phyloP scores from a whole-genome alignment of 2,113 vertebrate species.

The Cygnus buccinator region DNA sequence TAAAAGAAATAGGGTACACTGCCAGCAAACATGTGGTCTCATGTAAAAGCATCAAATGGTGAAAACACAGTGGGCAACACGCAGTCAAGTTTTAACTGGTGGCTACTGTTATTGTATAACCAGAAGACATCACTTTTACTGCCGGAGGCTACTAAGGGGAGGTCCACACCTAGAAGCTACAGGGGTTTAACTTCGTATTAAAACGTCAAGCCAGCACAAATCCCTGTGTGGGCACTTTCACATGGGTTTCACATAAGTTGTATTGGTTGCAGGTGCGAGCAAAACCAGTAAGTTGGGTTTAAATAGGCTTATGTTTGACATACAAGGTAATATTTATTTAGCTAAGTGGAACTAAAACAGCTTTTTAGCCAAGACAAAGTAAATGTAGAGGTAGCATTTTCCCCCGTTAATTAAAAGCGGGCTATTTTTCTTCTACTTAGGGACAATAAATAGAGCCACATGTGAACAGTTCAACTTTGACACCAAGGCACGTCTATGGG shows the following conservation, averaged over 20 bases:
- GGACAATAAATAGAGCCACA: slow-evolving; percentile 13
- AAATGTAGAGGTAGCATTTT: not conserved
- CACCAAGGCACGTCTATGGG: not conserved
- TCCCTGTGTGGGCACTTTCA: not conserved
- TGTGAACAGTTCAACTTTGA: not conserved
- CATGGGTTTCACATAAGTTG: not conserved
- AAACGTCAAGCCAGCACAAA: not conserved
- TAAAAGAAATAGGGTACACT: not conserved
- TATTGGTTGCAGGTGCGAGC: not conserved
- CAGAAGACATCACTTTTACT: not conserved
- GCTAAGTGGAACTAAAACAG: slow-evolving; percentile 6
- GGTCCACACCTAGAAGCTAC: not conserved
- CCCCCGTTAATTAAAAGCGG: not conserved
- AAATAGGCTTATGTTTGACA: slow-evolving; percentile 10
- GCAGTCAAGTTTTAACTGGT: not conserved
- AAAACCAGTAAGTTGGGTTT: not conserved
- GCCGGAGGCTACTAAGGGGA: not conserved
- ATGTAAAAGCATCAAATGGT: not conserved
- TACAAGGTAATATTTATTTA: not conserved
- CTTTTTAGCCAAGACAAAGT: not conserved
- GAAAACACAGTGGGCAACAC: not conserved
- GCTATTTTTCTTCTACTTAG: not conserved
- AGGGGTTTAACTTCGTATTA: not conserved
- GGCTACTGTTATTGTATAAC: not conserved
- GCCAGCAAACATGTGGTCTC: not conserved